A percentile compares a stretch with the other conserved stretches of the same genome.
Conservation (phyloP, 2,113 vertebrate genomes). For the Candoia aspera region DNA sequence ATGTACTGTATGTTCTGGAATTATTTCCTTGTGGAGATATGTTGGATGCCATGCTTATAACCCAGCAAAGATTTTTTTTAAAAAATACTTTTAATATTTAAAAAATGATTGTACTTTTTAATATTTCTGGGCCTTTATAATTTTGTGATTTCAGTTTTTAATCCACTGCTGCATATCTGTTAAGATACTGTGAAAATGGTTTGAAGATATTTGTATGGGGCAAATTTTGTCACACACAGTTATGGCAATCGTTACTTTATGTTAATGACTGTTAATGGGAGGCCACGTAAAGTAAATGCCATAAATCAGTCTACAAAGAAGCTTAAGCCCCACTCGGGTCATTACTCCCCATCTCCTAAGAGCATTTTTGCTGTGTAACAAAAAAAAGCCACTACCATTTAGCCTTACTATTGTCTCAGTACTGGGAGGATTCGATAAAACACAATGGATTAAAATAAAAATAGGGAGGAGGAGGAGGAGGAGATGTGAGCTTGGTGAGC, state of each 20-base stretch:
- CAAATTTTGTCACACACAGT: neutral
- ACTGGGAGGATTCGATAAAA: neutral
- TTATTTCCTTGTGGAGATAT: neutral
- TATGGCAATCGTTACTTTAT: neutral
- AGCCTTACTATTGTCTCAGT: neutral
- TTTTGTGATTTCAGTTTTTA: neutral
- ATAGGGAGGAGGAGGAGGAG: neutral
- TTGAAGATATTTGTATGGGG: neutral
- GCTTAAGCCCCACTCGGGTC: neutral
- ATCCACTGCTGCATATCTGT: neutral
- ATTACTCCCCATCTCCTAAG: neutral
- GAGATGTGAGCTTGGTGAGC: neutral
- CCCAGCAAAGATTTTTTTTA: neutral
- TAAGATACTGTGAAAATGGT: neutral
- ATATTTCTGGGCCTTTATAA: neutral
- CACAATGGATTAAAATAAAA: neutral
- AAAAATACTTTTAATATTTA: neutral
- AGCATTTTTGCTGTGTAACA: neutral
- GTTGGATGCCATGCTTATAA: neutral
- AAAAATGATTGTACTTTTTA: neutral
- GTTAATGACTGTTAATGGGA: neutral
- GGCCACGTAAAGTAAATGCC: neutral
- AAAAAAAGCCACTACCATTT: neutral
- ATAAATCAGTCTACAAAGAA: neutral
- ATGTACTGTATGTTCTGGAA: neutral